Base-by-base conservation (phyloP, 1,140 invertebrate species). In the Meloidogyne floridensis region DNA sequence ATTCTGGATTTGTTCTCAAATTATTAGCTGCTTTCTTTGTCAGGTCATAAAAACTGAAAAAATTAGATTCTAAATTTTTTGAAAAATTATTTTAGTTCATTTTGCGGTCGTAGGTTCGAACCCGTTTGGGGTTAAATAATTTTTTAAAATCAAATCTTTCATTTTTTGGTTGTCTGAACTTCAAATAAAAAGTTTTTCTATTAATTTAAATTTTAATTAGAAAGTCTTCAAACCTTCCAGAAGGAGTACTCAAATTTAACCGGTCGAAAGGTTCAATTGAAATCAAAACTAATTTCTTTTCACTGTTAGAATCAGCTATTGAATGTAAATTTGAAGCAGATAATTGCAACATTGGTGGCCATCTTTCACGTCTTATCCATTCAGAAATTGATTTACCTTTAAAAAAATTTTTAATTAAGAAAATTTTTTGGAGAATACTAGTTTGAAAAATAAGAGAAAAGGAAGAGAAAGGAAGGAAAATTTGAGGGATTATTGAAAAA, bases 341-440 rank as follows among this genome's bases (percentile, higher is more conserved):
- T 9, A 96, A 93, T 92, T 95, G 95, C 10, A 95, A 94, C 87
- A 97, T 97, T 73, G 94, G 93, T 54, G 94, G 93, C 92, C 97
- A 98, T 81, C 96, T 92, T 90, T 98, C 95, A 69, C 93, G 92
- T 88, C 95, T 95, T 32, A 98, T 93, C 95, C 96, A 98, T 73
- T 80, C 73, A 11, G 75, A 59, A 9, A 89, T 72, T 6, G 32
- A 47, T 47, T 56, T 1, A 59, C 78, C 77, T 78, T 18, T n/a
- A 75, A 65, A 65, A 7, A n/a, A n/a, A 65, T n/a, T 59, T 59
- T 15, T 59, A 32, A 32, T 32, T 32, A 13, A 10, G 9, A 65
- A 42, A n/a, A 2, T 54, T 65, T 32, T 54, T 65, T 47, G 7
- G 7, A 6, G 47, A 47, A 47, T 6, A 47, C 43, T 47, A 6